phyloP scores from a whole-genome alignment of 2,888 invertebrate species.

The Parascotia fuliginaria region DNA sequence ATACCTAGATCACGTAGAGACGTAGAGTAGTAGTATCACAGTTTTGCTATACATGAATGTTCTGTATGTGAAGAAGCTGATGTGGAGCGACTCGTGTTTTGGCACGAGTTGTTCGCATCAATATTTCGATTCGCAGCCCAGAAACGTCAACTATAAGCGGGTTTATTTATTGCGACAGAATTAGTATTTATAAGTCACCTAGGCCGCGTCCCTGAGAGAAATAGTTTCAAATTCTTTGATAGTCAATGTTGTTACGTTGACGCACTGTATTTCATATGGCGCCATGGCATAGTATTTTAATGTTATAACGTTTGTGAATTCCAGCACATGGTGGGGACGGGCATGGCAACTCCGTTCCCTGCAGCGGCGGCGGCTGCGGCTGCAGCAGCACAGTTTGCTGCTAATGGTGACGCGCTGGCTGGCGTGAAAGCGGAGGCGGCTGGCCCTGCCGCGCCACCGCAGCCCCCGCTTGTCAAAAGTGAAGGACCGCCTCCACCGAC shows the following conservation, averaged over 20 bases:
- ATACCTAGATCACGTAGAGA: background rate
- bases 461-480: constrained; percentile 82
- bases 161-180: constrained; percentile 77
- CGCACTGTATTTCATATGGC: constrained; percentile 21
- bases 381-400: constrained; percentile 86
- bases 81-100: constrained; percentile 60
- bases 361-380: constrained; percentile 88
- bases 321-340: constrained; percentile 97
- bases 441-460: constrained; percentile 70
- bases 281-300: constrained; percentile 12
- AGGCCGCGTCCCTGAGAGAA: constrained; percentile 66
- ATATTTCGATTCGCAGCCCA: constrained; percentile 80
- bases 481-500: constrained; percentile 81
- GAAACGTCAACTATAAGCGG: constrained; percentile 77
- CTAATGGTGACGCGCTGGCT: constrained; percentile 83
- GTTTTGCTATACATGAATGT: constrained; percentile 16
- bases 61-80: constrained; percentile 31
- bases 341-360: constrained; percentile 91
- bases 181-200: constrained; percentile 65
- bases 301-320: constrained; percentile 65
- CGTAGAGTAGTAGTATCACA: too few relatives aligned
- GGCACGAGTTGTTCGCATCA: constrained; percentile 74
- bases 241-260: constrained; percentile 49
- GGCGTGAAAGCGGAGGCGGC: constrained; percentile 79
- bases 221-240: constrained; percentile 53